phyloP scores from a whole-genome alignment of 2,797 vertebrate species.

The Morelia viridis region DNA sequence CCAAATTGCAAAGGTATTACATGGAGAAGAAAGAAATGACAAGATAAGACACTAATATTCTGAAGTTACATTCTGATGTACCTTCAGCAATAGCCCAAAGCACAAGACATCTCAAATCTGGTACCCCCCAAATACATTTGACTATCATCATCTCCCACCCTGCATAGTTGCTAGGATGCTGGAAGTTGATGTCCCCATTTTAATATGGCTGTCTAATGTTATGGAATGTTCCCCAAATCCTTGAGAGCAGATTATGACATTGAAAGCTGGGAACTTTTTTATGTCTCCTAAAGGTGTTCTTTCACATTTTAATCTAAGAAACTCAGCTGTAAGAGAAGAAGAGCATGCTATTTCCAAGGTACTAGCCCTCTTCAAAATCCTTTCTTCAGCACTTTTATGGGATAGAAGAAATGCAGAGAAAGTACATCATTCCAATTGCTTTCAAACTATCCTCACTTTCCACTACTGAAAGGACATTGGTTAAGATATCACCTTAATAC shows the following conservation, averaged over 20 bases:
- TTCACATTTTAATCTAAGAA: neutral
- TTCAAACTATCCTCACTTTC: slow-evolving; percentile 45
- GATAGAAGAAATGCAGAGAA: neutral
- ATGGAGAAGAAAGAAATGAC: neutral
- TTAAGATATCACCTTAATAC: slow-evolving; percentile 64
- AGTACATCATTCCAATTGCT: neutral
- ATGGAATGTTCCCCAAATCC: neutral
- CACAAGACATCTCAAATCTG: neutral
- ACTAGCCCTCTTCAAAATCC: slow-evolving; percentile 11
- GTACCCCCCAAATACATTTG: neutral
- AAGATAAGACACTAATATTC: neutral
- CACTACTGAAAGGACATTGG: slow-evolving; percentile 54
- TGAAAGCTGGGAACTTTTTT: neutral
- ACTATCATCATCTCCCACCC: neutral
- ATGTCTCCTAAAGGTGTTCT: neutral
- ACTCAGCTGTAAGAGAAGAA: neutral
- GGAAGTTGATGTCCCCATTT: neutral
- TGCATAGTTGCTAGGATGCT: neutral
- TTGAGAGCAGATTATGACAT: slow-evolving; percentile 10
- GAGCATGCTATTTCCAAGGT: neutral
- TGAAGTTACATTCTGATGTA: neutral
- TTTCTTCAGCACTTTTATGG: neutral
- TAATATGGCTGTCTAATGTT: neutral
- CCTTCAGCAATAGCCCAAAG: neutral
- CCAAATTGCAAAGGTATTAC: neutral